These are phyloP conservation scores for Paedocypris micromegethes DNA, from an alignment of 2,797 vertebrate species.

Conservation along the genomic window DNA sequence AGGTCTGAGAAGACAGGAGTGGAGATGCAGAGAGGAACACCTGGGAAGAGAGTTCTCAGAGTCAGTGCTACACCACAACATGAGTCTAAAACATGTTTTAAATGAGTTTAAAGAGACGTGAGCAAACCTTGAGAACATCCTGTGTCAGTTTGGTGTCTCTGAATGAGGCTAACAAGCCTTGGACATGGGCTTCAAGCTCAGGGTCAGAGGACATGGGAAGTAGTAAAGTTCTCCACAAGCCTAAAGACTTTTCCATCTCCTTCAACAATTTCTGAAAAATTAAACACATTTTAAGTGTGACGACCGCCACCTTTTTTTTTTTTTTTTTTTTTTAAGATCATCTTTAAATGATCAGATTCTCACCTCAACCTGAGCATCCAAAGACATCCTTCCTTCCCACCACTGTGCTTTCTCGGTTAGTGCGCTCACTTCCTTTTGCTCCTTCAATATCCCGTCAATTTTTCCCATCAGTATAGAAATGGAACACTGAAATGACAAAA, in stretches of 20 bases:
- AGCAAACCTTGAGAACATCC: slow-evolving; percentile 74
- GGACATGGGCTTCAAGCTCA: slow-evolving; percentile 57
- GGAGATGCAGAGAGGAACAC: slow-evolving; percentile 70
- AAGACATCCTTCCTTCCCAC: slow-evolving; percentile 78
- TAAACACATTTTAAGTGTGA: too few species aligned
- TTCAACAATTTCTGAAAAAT: slow-evolving; percentile 62
- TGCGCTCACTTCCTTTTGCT: slow-evolving; percentile 77
- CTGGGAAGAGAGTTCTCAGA: slow-evolving; percentile 53
- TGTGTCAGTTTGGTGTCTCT: slow-evolving; percentile 58
- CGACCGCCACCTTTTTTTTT: neutral
- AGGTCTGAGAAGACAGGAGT: slow-evolving; percentile 67
- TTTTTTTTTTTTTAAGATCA: neutral
- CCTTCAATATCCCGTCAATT: slow-evolving; percentile 76
- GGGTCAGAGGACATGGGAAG: slow-evolving; percentile 64
- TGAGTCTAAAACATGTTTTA: neutral
- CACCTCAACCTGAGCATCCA: slow-evolving; percentile 82
- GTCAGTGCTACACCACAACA: neutral
- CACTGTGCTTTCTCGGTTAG: slow-evolving; percentile 79
- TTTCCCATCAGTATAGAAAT: slow-evolving; percentile 72
- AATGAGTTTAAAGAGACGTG: neutral
- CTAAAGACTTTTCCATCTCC: slow-evolving; percentile 56
- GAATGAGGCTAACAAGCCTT: slow-evolving; percentile 57
- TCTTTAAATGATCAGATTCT: slow-evolving; percentile 15
- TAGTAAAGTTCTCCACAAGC: slow-evolving; percentile 78
- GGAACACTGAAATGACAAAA: slow-evolving; percentile 60